phyloP scores from a whole-genome alignment of 92 coral and sea anemone genomes.

The Parazoanthus darwini region DNA sequence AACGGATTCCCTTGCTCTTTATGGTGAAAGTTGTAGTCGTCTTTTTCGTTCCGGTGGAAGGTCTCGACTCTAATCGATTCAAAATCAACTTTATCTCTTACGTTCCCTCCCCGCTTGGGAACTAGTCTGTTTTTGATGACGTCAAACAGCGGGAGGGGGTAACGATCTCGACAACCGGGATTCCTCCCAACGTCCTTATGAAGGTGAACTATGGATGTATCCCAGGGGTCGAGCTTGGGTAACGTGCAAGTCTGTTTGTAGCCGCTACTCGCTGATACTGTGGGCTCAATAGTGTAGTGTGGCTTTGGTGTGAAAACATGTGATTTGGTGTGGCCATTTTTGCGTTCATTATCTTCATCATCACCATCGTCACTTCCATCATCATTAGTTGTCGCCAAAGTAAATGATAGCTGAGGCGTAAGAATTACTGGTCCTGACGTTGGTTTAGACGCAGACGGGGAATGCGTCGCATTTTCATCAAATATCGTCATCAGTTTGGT shows the following conservation, averaged over 20 bases:
- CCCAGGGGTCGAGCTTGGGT: conserved; percentile 81
- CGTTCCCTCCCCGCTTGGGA: conserved; percentile 41
- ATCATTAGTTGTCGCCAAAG: not conserved
- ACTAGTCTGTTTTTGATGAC: conserved; percentile 67
- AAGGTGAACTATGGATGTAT: conserved; percentile 68
- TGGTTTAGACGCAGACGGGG: not conserved
- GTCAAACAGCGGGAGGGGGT: conserved; percentile 64
- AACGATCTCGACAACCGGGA: conserved; percentile 64
- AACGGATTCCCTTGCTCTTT: conserved; percentile 48
- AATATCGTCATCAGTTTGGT: not conserved
- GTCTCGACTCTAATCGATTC: conserved; percentile 55
- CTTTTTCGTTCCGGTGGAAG: conserved; percentile 61
- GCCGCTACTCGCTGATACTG: not conserved
- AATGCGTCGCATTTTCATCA: not conserved
- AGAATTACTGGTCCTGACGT: not conserved
- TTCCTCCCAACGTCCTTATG: conserved; percentile 68
- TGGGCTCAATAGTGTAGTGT: conserved; percentile 34
- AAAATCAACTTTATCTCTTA: conserved; percentile 20
- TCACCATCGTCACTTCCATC: not conserved
- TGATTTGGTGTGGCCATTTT: not conserved
- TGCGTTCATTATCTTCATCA: not conserved
- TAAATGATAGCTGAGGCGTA: not conserved
- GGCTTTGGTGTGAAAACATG: conserved; percentile 16
- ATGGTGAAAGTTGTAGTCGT: conserved; percentile 40
- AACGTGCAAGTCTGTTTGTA: conserved; percentile 49